Evolutionary conservation across 2,888 invertebrate species (phyloP).

Genomic region (Sthenelais limicola): DNA sequence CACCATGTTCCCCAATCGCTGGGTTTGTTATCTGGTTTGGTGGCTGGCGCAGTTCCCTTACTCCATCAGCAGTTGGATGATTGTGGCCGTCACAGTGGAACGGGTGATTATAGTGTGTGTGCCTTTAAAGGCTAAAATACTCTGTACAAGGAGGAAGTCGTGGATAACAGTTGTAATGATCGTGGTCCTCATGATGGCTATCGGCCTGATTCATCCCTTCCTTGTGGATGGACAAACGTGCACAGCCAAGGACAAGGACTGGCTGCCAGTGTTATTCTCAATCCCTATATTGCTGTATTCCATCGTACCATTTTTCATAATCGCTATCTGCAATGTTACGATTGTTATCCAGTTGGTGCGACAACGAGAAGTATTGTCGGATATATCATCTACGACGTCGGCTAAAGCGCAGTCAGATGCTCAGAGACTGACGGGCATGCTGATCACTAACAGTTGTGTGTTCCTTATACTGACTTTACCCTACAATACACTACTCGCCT

Average conservation of each 20-base stretch:
- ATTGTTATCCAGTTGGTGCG: constrained; percentile 13
- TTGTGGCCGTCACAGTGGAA: constrained; percentile 49
- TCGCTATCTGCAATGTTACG: constrained; percentile 6
- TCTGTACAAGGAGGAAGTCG: constrained; percentile 41
- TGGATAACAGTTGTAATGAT: not conserved
- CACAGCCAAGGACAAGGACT: too few species aligned
- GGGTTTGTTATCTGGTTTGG: constrained; percentile 18
- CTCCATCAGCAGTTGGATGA: constrained; percentile 50
- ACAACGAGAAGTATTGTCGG: constrained; percentile 6
- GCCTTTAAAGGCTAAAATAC: constrained; percentile 44
- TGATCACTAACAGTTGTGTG: constrained; percentile 31
- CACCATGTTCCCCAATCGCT: constrained; percentile 46
- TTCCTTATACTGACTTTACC: constrained; percentile 25
- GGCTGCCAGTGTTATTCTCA: too few species aligned
- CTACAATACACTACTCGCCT: constrained; percentile 3
- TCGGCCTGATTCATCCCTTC: not conserved
- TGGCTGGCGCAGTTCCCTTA: constrained; percentile 25
- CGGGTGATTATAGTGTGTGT: constrained; percentile 48
- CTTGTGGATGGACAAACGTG: constrained; percentile 6
- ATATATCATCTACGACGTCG: not conserved
- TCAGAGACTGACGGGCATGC: constrained; percentile 24
- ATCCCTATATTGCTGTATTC: constrained; percentile 2
- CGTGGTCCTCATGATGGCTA: not conserved
- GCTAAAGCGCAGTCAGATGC: constrained; percentile 12
- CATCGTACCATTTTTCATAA: constrained; percentile 8